Evolutionary conservation across 2,113 vertebrate species (phyloP).

Genomic region (Chlorodrepanis virens): DNA sequence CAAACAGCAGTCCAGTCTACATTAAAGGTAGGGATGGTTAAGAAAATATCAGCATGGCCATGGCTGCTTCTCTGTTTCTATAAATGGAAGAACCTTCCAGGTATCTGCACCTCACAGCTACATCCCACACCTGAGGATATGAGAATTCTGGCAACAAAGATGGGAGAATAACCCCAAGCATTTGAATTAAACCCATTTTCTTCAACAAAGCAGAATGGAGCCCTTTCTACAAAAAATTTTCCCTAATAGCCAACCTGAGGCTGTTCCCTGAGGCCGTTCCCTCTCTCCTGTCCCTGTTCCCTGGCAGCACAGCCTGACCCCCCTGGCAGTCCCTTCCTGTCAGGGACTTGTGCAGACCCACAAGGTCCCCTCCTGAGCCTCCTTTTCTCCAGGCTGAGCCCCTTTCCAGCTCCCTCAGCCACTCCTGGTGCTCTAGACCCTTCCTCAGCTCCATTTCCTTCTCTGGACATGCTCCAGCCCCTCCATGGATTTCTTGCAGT

Average conservation of each 20-base stretch:
- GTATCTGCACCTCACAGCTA: background rate
- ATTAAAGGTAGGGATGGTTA: background rate
- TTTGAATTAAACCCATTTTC: background rate
- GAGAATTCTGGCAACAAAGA: background rate
- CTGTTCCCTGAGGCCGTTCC: rapidly evolving
- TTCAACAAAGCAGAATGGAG: background rate
- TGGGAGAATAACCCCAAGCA: background rate
- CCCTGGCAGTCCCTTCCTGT: rapidly evolving
- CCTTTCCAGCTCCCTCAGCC: background rate
- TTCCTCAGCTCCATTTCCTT: rapidly evolving
- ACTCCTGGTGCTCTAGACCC: background rate
- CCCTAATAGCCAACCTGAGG: rapidly evolving
- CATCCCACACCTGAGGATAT: background rate
- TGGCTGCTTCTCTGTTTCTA: background rate
- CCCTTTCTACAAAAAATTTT: background rate
- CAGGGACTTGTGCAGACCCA: background rate
- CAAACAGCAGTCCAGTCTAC: background rate
- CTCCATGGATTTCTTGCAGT: background rate
- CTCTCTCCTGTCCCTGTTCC: background rate
- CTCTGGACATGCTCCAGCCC: background rate
- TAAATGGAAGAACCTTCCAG: background rate
- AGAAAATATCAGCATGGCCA: background rate
- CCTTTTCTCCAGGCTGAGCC: background rate
- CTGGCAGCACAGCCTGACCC: background rate
- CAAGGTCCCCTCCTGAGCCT: background rate